Evolutionary conservation across 1,140 invertebrate species (phyloP).

Genomic region (Leguminivora glycinivorella): DNA sequence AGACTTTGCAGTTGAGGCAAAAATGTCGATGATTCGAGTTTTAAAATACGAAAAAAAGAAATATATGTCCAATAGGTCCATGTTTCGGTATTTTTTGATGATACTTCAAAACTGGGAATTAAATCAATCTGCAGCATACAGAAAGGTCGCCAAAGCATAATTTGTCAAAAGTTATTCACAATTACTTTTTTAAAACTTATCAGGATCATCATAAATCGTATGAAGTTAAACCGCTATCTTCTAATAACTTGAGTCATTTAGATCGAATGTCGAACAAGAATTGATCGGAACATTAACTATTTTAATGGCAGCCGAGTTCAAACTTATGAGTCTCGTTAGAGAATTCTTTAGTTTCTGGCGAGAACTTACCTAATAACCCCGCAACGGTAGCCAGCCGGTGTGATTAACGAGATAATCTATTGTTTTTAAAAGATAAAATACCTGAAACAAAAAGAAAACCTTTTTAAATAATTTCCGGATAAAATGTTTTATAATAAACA

Average conservation of each 20-base stretch:
- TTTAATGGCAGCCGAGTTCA: constrained; percentile 35
- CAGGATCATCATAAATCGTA: not conserved
- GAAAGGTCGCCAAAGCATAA: too few species aligned
- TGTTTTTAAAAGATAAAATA: not conserved
- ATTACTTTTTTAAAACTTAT: not conserved
- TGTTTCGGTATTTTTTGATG: too few species aligned
- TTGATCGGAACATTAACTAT: constrained; percentile 49
- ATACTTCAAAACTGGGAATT: too few species aligned
- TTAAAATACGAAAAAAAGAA: too few species aligned
- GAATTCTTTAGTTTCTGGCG: constrained; percentile 16
- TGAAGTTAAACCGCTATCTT: constrained; percentile 4
- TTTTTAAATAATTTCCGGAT: too few species aligned
- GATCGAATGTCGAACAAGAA: constrained; percentile 40
- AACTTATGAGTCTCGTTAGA: constrained; percentile 28
- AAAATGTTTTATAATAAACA: too few species aligned
- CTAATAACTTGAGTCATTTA: constrained; percentile 23
- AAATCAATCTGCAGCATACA: too few species aligned
- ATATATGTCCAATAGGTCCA: too few species aligned
- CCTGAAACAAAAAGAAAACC: constrained; percentile 10
- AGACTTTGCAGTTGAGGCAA: too few species aligned
- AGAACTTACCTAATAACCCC: constrained; percentile 24
- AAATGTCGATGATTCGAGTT: too few species aligned
- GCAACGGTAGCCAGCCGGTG: constrained; percentile 13
- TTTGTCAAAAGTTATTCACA: too few species aligned
- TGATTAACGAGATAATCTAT: constrained; percentile 1